phyloP scores from a whole-genome alignment of 2,888 invertebrate genomes.

The Mythimna lalbum region DNA sequence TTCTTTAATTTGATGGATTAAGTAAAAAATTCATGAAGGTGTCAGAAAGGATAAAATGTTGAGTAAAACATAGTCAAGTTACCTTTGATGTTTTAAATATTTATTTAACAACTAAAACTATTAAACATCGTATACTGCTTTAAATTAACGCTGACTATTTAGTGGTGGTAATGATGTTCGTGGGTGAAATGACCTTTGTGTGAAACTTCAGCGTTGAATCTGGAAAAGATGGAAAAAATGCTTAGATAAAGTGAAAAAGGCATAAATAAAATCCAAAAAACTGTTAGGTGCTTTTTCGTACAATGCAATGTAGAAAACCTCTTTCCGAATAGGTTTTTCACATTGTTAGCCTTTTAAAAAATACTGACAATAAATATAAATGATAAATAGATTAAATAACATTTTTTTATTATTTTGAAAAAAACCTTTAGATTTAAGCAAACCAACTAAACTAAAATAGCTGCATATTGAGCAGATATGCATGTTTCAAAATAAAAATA shows the following conservation, averaged over 20 bases:
- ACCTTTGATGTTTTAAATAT: slow-evolving; percentile 29
- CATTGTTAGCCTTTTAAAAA: too few relatives aligned
- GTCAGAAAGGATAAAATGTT: not conserved
- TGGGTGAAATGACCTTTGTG: slow-evolving; percentile 82
- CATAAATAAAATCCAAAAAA: not conserved
- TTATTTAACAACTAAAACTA: slow-evolving; percentile 61
- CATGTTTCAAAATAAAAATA: not conserved
- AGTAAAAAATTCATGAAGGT: not conserved
- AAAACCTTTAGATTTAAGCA: not conserved
- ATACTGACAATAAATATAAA: not conserved
- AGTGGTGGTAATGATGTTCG: slow-evolving; percentile 66
- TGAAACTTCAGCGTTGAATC: slow-evolving; percentile 89
- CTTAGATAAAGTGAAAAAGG: too few relatives aligned
- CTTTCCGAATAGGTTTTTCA: not conserved
- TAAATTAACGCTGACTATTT: slow-evolving; percentile 30
- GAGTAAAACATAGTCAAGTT: not conserved
- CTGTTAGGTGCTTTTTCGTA: not conserved
- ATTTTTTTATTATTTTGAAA: not conserved
- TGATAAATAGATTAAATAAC: not conserved
- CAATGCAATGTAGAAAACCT: too few relatives aligned
- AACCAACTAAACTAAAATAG: not conserved
- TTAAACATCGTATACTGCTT: slow-evolving; percentile 29
- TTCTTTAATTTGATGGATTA: not conserved
- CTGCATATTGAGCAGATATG: not conserved
- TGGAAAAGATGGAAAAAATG: slow-evolving; percentile 60